Conservation (phyloP, 2,797 vertebrate species). For the Trachops cirrhosus region DNA sequence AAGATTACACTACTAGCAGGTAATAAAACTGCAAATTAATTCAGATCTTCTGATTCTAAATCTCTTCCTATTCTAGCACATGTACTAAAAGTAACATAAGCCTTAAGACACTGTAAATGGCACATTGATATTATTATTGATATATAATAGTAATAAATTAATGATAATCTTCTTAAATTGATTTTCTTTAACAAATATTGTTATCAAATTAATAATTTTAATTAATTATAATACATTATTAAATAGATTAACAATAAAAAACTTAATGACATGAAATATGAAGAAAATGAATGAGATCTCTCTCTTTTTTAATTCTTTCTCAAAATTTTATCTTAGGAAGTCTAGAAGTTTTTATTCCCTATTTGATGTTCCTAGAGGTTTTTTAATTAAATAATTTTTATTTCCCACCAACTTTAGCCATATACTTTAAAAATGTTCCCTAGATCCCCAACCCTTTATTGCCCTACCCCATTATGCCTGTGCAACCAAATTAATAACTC, state of each 20-base stretch:
- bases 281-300: neutral
- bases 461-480: neutral
- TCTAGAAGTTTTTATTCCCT: neutral
- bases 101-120: neutral
- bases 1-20: neutral
- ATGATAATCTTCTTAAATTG: neutral
- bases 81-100: neutral
- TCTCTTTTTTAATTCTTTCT: neutral
- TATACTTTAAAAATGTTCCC: neutral
- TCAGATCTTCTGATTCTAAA: neutral
- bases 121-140: neutral
- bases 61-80: neutral
- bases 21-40: neutral
- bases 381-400: neutral
- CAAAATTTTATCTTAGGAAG: neutral
- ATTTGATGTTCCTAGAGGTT: neutral
- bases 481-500: neutral
- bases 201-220: neutral
- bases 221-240: neutral
- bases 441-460: neutral
- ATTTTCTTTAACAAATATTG: neutral
- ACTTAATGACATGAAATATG: neutral
- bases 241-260: neutral
- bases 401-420: neutral
- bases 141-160: neutral